These are phyloP conservation scores for Sphenodon punctatus DNA, from an alignment of 2,797 vertebrate genomes.

Conservation along the genomic window DNA sequence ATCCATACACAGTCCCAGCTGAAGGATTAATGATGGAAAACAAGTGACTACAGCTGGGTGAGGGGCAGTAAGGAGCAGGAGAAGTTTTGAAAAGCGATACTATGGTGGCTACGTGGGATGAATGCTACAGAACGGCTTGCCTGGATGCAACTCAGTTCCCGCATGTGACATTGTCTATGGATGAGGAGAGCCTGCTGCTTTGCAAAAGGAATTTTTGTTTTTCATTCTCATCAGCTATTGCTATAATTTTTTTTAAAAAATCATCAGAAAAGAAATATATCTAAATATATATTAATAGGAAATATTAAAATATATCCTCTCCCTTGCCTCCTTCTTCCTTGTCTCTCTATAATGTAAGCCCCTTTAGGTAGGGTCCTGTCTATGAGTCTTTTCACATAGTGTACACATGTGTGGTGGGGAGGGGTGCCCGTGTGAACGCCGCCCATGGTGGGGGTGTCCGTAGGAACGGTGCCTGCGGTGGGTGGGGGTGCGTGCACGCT, in stretches of 20 bases:
- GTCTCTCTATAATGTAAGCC: no score
- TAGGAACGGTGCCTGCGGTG: no score
- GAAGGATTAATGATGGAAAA: neutral
- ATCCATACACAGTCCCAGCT: neutral
- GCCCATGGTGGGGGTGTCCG: no score
- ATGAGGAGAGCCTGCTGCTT: neutral
- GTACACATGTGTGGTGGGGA: no score
- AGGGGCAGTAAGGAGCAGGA: neutral
- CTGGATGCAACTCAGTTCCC: neutral
- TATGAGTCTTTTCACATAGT: no score
- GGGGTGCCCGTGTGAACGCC: no score
- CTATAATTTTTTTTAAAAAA: neutral
- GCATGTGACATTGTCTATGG: neutral
- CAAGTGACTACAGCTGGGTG: neutral
- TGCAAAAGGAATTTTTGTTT: neutral
- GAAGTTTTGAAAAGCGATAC: constrained; percentile 2
- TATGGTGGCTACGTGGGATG: neutral
- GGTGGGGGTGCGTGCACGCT: no score
- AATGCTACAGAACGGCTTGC: neutral
- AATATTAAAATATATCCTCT: no score
- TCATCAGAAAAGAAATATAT: neutral
- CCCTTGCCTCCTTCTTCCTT: no score
- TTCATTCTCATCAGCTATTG: neutral
- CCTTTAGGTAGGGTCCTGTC: no score
- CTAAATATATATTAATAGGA: neutral